Conservation (phyloP, 1,140 invertebrate genomes). For the Drosophila pseudoobscura region DNA sequence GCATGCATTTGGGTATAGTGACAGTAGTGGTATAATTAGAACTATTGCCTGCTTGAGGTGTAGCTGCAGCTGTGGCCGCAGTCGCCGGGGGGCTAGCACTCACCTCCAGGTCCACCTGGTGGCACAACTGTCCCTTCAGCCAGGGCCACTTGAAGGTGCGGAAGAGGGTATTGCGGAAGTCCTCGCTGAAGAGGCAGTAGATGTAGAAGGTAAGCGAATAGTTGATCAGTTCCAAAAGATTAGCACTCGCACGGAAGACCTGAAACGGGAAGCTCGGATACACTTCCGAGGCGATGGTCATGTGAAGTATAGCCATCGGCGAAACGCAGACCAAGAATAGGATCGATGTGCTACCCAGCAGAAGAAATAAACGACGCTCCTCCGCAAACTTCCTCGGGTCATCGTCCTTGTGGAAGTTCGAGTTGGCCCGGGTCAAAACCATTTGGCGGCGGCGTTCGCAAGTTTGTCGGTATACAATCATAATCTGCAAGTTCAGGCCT, state of each 20-base stretch:
- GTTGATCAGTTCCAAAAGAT: conserved; percentile 89
- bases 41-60: conserved; percentile 11
- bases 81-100: conserved; percentile 66
- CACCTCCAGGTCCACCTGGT: conserved; percentile 74
- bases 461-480: conserved; percentile 87
- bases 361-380: conserved; percentile 87
- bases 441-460: conserved; percentile 87
- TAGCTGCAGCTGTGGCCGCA: conserved; percentile 52
- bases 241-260: conserved; percentile 89
- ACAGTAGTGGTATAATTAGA: conserved; percentile 34
- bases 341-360: conserved; percentile 89
- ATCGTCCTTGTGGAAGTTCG: conserved; percentile 83
- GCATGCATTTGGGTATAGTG: background rate
- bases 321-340: conserved; percentile 90
- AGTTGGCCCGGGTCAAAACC: conserved; percentile 84
- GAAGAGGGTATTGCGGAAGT: conserved; percentile 89
- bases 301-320: conserved; percentile 89
- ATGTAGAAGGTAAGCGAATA: conserved; percentile 92
- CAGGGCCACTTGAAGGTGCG: conserved; percentile 87
- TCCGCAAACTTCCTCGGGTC: conserved; percentile 88
- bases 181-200: conserved; percentile 90
- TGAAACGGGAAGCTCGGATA: conserved; percentile 87
- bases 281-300: conserved; percentile 87
- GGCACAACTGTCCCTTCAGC: conserved; percentile 70
- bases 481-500: conserved; percentile 88